Evolutionary conservation across 2,888 invertebrate genomes (phyloP).

Genomic region (Parnassius smintheus): DNA sequence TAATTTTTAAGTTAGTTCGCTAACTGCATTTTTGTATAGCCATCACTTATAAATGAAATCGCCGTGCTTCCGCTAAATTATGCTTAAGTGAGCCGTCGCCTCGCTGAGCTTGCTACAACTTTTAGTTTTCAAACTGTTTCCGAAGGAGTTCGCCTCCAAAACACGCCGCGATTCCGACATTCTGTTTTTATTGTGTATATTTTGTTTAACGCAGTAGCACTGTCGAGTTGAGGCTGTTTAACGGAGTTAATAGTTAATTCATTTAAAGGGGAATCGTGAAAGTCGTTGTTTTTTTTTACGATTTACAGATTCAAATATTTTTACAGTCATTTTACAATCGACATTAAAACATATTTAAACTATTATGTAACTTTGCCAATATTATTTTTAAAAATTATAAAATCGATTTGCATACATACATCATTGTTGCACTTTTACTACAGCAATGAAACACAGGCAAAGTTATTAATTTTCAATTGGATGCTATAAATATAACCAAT

Average conservation of each 20-base stretch:
- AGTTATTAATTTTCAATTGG: too few relatives aligned
- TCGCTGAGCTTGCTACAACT: slow-evolving; percentile 11
- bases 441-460: too few relatives aligned
- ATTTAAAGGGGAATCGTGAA: background rate
- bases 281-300: background rate
- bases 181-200: slow-evolving; percentile 16
- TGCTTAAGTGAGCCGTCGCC: slow-evolving; percentile 32
- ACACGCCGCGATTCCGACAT: slow-evolving; percentile 8
- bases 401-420: too few relatives aligned
- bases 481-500: too few relatives aligned
- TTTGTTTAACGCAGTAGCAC: slow-evolving; percentile 3
- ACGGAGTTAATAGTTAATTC: slow-evolving; percentile 8
- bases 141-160: slow-evolving; percentile 11
- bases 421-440: too few relatives aligned
- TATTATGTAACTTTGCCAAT: too few relatives aligned
- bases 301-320: too few relatives aligned
- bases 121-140: slow-evolving; percentile 15
- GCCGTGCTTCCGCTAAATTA: slow-evolving; percentile 36
- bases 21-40: slow-evolving; percentile 27
- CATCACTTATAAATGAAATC: slow-evolving; percentile 29
- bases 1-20: slow-evolving; percentile 26
- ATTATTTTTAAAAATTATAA: too few relatives aligned
- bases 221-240: slow-evolving; percentile 2
- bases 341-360: too few relatives aligned
- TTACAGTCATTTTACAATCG: too few relatives aligned